A percentile compares a stretch with the other conserved stretches of the same genome.
Evolutionary conservation across 2,113 vertebrate species (phyloP).

Genomic region (Carassius gibelio): DNA sequence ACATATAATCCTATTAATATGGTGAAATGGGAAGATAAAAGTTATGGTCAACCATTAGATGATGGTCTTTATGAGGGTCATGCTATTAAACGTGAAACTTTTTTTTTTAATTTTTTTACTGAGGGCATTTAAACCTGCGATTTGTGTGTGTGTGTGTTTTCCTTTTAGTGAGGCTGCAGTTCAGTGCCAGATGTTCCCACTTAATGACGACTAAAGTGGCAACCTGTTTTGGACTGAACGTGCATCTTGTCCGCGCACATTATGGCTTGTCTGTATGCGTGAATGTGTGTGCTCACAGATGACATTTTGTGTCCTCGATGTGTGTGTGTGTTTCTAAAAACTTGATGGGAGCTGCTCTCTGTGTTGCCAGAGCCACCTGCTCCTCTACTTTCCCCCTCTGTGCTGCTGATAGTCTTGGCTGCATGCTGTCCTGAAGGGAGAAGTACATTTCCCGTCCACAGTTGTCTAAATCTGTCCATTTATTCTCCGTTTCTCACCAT

Average conservation of each 20-base stretch:
- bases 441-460: constrained; percentile 25
- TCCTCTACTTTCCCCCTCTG: constrained; percentile 1
- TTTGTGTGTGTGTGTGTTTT: neutral
- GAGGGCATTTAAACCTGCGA: constrained; percentile 1
- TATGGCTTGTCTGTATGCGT: neutral
- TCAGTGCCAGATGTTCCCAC: constrained; percentile 31
- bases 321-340: constrained; percentile 3
- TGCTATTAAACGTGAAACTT: neutral
- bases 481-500: constrained; percentile 9
- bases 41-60: constrained; percentile 5
- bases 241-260: constrained; percentile 10
- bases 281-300: neutral
- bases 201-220: constrained; percentile 14
- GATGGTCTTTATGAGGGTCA: neutral
- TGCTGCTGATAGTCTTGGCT: constrained; percentile 26
- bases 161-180: neutral
- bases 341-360: neutral
- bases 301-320: neutral
- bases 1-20: constrained; percentile 9
- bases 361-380: constrained; percentile 25
- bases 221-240: constrained; percentile 23
- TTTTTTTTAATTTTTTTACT: neutral
- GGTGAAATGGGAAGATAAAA: neutral
- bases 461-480: constrained; percentile 20
- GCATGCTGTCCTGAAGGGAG: constrained; percentile 27